Conservation (phyloP, 2,113 vertebrate genomes). For the Xenopus borealis region DNA sequence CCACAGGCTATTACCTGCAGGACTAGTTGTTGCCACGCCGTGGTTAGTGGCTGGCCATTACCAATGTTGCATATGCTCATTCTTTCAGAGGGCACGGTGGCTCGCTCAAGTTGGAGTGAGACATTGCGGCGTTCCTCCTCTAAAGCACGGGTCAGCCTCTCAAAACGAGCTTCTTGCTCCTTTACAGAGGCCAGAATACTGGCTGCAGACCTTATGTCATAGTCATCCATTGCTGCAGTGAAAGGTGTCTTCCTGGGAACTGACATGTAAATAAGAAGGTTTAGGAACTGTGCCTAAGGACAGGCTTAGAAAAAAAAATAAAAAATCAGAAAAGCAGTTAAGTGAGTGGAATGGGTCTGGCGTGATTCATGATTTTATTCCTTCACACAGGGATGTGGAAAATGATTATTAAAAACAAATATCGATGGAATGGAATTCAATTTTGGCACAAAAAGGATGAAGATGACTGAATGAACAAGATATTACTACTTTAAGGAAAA, state of each 20-base stretch:
- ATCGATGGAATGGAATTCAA: too few species aligned
- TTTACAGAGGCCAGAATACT: constrained; percentile 98
- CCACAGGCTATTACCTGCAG: constrained; percentile 85
- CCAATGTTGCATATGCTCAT: constrained; percentile 68
- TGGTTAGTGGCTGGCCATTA: constrained; percentile 77
- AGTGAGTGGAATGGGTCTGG: constrained; percentile 45
- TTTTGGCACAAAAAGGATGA: too few species aligned
- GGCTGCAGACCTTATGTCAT: constrained; percentile 89
- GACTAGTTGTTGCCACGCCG: constrained; percentile 94
- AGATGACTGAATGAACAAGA: constrained; percentile 9
- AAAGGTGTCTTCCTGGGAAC: constrained; percentile 60
- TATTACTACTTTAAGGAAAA: constrained; percentile 7
- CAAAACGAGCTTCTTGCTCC: constrained; percentile 95
- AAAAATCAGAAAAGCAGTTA: constrained; percentile 38
- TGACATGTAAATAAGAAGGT: constrained; percentile 59
- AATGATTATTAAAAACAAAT: too few species aligned
- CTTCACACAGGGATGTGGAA: too few species aligned
- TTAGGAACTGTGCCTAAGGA: constrained; percentile 56
- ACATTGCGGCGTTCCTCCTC: constrained; percentile 94
- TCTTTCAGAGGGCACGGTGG: constrained; percentile 74
- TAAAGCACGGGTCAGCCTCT: constrained; percentile 89
- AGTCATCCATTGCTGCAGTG: constrained; percentile 85
- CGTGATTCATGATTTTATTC: constrained; percentile 45
- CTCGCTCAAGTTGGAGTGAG: constrained; percentile 85
- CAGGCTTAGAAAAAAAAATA: constrained; percentile 39